Percentiles rank a stretch among this genome's conserved stretches.
Conservation (phyloP, 2,113 vertebrate genomes). For the Pagrus major region DNA sequence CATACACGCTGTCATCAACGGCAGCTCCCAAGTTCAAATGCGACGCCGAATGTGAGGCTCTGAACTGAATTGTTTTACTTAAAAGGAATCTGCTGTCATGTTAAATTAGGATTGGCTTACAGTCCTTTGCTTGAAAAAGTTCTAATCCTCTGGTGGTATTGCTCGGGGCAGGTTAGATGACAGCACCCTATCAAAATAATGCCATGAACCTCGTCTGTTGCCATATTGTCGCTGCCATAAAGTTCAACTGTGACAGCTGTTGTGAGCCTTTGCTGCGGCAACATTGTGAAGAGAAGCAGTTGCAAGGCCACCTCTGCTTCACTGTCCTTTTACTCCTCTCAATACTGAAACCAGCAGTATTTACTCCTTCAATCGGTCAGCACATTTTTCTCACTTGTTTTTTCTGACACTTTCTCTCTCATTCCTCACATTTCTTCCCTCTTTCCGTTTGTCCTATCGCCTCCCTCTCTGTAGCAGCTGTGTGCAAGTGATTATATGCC, state of each 20-base stretch:
- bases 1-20: background rate
- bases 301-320: slow-evolving; percentile 8
- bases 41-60: background rate
- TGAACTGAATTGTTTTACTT: background rate
- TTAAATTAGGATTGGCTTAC: background rate
- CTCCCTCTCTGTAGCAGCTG: slow-evolving; percentile 25
- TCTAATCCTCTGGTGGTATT: background rate
- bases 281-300: slow-evolving; percentile 5
- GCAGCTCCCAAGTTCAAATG: background rate
- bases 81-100: background rate
- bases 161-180: slow-evolving; percentile 26
- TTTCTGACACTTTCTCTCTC: background rate
- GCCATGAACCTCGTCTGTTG: slow-evolving; percentile 33
- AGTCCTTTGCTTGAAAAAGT: background rate
- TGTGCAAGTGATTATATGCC: slow-evolving; percentile 55
- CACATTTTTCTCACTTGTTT: slow-evolving; percentile 16
- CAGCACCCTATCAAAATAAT: slow-evolving; percentile 17
- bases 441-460: slow-evolving; percentile 12
- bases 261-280: slow-evolving; percentile 39
- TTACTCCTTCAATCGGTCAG: slow-evolving; percentile 17
- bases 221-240: slow-evolving; percentile 35
- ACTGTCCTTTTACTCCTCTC: slow-evolving; percentile 6
- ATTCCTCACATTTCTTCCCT: slow-evolving; percentile 7
- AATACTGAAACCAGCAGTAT: background rate
- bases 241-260: slow-evolving; percentile 61